These are phyloP conservation scores for Maniola jurtina DNA, from an alignment of 1,140 invertebrate species.

Conservation along the genomic window DNA sequence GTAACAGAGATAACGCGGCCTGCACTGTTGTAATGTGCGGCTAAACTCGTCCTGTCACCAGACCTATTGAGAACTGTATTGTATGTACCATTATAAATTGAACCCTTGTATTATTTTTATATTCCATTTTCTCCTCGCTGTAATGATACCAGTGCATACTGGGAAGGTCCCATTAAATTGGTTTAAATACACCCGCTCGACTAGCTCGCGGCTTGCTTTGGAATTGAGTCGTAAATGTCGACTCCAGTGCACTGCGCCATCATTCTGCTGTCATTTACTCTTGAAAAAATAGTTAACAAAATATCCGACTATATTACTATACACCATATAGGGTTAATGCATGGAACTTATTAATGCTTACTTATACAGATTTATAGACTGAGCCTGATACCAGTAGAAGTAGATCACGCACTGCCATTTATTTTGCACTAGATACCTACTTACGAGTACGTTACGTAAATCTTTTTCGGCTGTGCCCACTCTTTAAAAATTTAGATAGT, in stretches of 20 bases:
- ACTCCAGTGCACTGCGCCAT: slow-evolving; percentile 61
- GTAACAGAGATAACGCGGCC: slow-evolving; percentile 57
- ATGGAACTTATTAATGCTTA: no score
- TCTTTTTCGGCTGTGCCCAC: no score
- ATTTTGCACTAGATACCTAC: no score
- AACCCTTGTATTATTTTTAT: slow-evolving; percentile 30
- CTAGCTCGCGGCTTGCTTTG: slow-evolving; percentile 58
- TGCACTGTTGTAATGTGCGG: slow-evolving; percentile 56
- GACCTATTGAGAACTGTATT: slow-evolving; percentile 50
- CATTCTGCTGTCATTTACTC: slow-evolving; percentile 65
- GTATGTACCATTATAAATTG: slow-evolving; percentile 42
- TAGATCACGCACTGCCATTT: no score
- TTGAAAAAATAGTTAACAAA: slow-evolving; percentile 56
- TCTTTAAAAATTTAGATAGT: no score
- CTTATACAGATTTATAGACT: no score
- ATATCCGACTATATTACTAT: slow-evolving; percentile 49
- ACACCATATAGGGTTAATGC: slow-evolving; percentile 28
- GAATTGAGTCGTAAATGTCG: slow-evolving; percentile 76
- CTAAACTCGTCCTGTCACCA: slow-evolving; percentile 65
- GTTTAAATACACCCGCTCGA: slow-evolving; percentile 52
- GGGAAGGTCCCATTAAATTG: slow-evolving; percentile 57
- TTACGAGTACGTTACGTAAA: no score
- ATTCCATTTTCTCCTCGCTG: slow-evolving; percentile 12
- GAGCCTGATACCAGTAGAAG: no score
- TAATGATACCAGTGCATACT: slow-evolving; percentile 24